Evolutionary conservation across 2,113 vertebrate species (phyloP).

Genomic region (human): GRCh38 chr2:175492501-175493000

Average conservation of each 20-base stretch:
- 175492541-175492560: background rate
- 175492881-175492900: background rate
- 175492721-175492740: background rate
- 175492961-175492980: background rate
- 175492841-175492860: background rate
- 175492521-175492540: background rate
- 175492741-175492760: background rate
- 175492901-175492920: background rate
- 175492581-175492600: background rate
- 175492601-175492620: background rate
- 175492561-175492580: background rate
- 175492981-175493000: background rate
- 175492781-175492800: background rate
- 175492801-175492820: background rate
- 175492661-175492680: background rate
- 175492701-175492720: background rate
- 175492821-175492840: background rate
- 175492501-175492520: background rate
- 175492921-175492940: background rate
- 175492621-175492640: background rate
- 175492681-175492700: constrained; percentile 6
- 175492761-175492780: background rate
- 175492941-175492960: background rate
- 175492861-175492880: background rate
- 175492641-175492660: background rate